A percentile compares a stretch with the other conserved stretches of the same genome.
Conservation (phyloP, 2,888 invertebrate genomes). For the Eledone cirrhosa region DNA sequence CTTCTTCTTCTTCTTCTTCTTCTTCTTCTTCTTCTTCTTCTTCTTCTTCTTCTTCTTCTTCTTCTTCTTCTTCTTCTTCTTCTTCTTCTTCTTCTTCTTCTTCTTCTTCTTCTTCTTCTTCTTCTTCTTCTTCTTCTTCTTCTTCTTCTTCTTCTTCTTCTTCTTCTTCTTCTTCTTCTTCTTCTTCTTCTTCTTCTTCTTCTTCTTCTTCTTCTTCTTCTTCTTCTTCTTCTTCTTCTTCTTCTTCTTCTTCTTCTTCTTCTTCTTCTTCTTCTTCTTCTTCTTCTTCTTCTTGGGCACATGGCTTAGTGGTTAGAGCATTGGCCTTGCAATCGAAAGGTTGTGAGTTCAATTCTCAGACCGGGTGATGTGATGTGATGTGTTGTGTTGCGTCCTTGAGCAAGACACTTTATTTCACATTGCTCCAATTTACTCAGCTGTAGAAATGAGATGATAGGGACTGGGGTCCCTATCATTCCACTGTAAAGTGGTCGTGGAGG, state of each 20-base stretch:
- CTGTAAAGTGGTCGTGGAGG: no score
- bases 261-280: conserved; percentile 21
- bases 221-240: conserved; percentile 35
- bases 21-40: neutral
- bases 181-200: conserved; percentile 32
- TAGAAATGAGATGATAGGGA: no score
- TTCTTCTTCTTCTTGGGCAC: no score
- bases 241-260: conserved; percentile 19
- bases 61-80: neutral
- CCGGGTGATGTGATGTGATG: neutral
- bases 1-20: neutral
- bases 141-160: neutral
- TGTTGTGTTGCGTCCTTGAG: no score
- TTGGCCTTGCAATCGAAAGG: no score
- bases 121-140: neutral
- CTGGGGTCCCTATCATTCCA: no score
- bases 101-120: neutral
- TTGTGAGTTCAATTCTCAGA: neutral
- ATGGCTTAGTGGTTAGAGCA: no score
- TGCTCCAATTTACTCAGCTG: no score
- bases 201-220: conserved; percentile 41
- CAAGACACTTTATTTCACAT: no score
- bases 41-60: neutral
- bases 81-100: neutral
- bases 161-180: neutral